A percentile compares a stretch with the other conserved stretches of the same genome.
phyloP scores from a whole-genome alignment of 2,888 invertebrate genomes.

The Lepeophtheirus nordmannii region DNA sequence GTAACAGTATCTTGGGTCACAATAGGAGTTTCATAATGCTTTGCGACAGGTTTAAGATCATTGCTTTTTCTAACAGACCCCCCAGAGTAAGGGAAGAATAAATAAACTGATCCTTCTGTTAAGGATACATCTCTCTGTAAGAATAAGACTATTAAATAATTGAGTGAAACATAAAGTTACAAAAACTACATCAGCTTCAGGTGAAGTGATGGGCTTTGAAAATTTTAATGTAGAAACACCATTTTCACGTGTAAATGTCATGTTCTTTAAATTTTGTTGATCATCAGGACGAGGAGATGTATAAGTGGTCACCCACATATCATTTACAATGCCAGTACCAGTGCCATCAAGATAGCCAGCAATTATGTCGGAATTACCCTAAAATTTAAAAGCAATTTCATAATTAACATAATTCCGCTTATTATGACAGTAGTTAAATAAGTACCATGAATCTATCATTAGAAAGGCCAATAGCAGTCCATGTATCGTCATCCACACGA shows the following conservation, averaged over 20 bases:
- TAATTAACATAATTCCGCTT: background rate
- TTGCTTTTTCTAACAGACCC: conserved; percentile 65
- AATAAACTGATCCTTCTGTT: conserved; percentile 27
- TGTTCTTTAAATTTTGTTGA: conserved; percentile 3
- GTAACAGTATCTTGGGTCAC: conserved; percentile 61
- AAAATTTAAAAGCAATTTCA: background rate
- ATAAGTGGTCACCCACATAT: conserved; percentile 14
- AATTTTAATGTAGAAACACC: conserved; percentile 14
- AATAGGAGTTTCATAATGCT: conserved; percentile 55
- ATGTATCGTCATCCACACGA: conserved; percentile 41
- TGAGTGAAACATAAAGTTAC: conserved; percentile 17
- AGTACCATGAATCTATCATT: conserved; percentile 50
- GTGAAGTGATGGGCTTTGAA: conserved; percentile 5
- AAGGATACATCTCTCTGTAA: conserved; percentile 53
- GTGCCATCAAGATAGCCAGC: conserved; percentile 13
- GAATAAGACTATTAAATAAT: conserved; percentile 53
- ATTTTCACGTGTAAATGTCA: background rate
- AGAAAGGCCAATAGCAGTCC: conserved; percentile 75
- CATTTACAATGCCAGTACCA: conserved; percentile 12
- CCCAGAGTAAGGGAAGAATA: conserved; percentile 72
- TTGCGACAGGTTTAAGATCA: conserved; percentile 66
- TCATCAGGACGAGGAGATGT: conserved; percentile 12
- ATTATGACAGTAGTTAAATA: conserved; percentile 13
- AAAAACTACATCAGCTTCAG: conserved; percentile 11
- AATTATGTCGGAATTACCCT: conserved; percentile 8